Base-by-base conservation (phyloP, 2,113 vertebrate species). In the Lampris incognitus region DNA sequence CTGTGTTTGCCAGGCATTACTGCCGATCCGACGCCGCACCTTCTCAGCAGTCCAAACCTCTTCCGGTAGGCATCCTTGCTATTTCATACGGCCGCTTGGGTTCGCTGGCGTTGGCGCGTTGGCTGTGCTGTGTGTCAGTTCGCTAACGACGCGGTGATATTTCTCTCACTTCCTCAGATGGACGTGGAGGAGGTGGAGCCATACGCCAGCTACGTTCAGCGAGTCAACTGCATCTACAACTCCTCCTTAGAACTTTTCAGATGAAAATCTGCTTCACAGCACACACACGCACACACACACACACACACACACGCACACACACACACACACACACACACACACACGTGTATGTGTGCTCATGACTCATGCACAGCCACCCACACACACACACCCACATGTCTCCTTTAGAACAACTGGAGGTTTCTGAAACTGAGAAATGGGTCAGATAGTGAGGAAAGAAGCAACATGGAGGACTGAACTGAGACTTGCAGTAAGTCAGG, bases 141-240 rank as follows among this genome's bases (percentile, higher is more conserved):
- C 36, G 3, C 38, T 24, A 6, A 3, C 10, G 5, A 37, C 69
- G 41, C 52, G 6, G 37, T 61, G 24, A 61, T 51, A 36, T n/a
- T 36, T 11, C 3, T 66, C 0, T 67, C 1, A 11, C 6, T 56
- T 56, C 74, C 56, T 72, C 78, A 92, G 88, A 51, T 4, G 66
- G 86, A 93, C 24, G 88, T 90, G 59, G 94, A 94, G 75, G 93
- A 95, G 49, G 86, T 94, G 50, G 90, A 95, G 59, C 93, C 93
- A 0, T 94, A 94, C 6, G 93, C 91, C 50, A 93, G 91, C 76
- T 95, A 95, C 4, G 58, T 94, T 74, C 94, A 95, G 73, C 90
- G 94, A 65, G 91, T 91, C 11, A 95, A 95, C 90, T 93, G 93
- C 39, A 94, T 95, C 74, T 95, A 95, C 78, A 94, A 93, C 87